These are phyloP conservation scores for Rhizoglyphus robini DNA, from an alignment of 1,140 invertebrate species.

Conservation along the genomic window DNA sequence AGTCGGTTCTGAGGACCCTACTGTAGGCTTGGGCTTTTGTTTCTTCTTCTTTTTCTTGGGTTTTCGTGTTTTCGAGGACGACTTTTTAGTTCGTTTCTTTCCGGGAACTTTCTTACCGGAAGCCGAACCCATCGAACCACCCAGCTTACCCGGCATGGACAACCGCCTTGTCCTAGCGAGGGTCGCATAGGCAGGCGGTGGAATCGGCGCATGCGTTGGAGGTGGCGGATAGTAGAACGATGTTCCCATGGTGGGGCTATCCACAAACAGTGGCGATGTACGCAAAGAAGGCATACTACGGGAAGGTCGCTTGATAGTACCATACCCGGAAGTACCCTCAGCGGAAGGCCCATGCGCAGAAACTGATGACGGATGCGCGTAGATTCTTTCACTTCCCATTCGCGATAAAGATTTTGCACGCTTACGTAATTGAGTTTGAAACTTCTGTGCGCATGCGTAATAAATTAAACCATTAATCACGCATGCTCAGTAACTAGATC, in stretches of 20 bases:
- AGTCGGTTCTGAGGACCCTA: no score
- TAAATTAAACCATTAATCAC: no score
- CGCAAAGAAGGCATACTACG: neutral
- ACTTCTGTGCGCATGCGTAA: neutral
- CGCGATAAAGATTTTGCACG: slow-evolving; percentile 2
- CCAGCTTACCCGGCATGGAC: neutral
- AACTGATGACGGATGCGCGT: neutral
- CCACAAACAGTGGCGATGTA: neutral
- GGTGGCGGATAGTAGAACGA: neutral
- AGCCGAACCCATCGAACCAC: no score
- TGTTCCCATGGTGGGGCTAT: neutral
- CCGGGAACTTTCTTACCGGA: neutral
- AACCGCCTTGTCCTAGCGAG: neutral
- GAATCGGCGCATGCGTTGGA: neutral
- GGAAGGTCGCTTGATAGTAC: neutral
- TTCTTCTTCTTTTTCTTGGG: neutral
- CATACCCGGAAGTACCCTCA: neutral
- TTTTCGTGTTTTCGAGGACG: neutral
- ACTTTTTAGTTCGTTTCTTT: neutral
- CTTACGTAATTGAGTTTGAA: neutral
- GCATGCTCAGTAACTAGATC: no score
- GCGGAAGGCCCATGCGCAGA: no score
- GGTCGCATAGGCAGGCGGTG: neutral
- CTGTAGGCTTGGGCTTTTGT: neutral
- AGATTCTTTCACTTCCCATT: neutral